Evolutionary conservation across 2,888 invertebrate genomes (phyloP).

Genomic region (Drosophila paranaensis): DNA sequence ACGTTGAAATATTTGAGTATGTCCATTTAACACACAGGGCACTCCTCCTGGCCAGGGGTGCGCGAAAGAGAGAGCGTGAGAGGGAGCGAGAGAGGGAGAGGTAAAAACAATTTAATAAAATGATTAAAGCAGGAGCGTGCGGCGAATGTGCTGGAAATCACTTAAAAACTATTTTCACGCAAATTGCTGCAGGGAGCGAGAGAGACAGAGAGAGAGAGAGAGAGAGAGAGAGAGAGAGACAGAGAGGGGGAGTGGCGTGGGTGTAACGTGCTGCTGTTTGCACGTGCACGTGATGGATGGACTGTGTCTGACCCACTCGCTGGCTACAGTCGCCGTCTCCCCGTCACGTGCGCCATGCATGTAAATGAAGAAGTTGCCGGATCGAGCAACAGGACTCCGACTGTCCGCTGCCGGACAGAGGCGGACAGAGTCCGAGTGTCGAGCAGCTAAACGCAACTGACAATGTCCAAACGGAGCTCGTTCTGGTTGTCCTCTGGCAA

Average conservation of each 20-base stretch:
- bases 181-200: constrained; percentile 52
- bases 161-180: constrained; percentile 69
- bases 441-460: neutral
- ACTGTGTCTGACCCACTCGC: constrained; percentile 46
- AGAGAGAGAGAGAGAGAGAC: neutral
- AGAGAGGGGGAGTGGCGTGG: neutral
- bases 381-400: constrained; percentile 18
- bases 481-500: constrained; percentile 23
- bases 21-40: neutral
- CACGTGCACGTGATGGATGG: constrained; percentile 73
- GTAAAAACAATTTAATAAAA: constrained; percentile 44
- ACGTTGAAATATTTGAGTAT: constrained; percentile 18
- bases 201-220: no score
- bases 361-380: constrained; percentile 73
- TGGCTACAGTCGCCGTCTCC: neutral
- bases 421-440: neutral
- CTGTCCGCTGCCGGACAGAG: neutral
- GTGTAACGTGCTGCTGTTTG: constrained; percentile 18
- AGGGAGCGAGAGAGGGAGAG: neutral
- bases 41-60: neutral
- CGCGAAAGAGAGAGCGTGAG: neutral
- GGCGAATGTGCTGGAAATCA: constrained; percentile 48
- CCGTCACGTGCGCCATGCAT: constrained; percentile 71
- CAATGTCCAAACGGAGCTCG: constrained; percentile 24
- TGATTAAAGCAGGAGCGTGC: constrained; percentile 35